Evolutionary conservation across 2,888 invertebrate species (phyloP), one percentile per base, ranked within the genome.

Genomic region (Blastobasis adustella): DNA sequence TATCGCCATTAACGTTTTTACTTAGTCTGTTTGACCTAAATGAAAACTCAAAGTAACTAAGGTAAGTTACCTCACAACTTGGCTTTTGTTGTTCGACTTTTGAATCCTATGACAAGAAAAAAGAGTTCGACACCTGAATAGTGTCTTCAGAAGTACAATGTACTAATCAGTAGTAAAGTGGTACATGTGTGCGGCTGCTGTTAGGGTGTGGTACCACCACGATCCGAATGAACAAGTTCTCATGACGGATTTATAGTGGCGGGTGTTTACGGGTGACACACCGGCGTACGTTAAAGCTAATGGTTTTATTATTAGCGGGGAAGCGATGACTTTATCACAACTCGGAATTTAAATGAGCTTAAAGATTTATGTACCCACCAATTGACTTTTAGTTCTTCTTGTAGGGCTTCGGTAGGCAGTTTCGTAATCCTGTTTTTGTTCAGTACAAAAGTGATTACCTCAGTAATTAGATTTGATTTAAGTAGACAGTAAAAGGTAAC

Each of bases 181-280:
- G 23, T 23, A 23, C 23, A 23, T 23, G 23, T 23, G 23, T 23
- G 23, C 23, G 23, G 23, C 23, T 23, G 23, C 23, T 23, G 23
- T 23, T 23, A 23, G 23, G 23, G 23, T 23, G 23, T 23, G 23
- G 23, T 23, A 3, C 40, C 7, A 40, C 47, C 38, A 37, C 10
- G 50, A 47, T 48, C 49, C 47, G 52, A 53, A 54, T 46, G 50
- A 54, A 50, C 53, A 50, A 65, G 69, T 69, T 65, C 55, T 59
- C 67, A 65, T 76, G 76, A 76, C 69, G 63, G 71, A 73, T 76
- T 76, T 77, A 76, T 73, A 63, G 68, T 59, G 61, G 59, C 63
- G 69, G 68, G 65, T 64, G 66, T 59, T 55, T 51, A 51, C 57
- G 57, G 57, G 56, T 56, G 59, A 68, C 68, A 63, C 65, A 66